phyloP scores from a whole-genome alignment of 1,140 invertebrate species.

The Zaprionus africanus region DNA sequence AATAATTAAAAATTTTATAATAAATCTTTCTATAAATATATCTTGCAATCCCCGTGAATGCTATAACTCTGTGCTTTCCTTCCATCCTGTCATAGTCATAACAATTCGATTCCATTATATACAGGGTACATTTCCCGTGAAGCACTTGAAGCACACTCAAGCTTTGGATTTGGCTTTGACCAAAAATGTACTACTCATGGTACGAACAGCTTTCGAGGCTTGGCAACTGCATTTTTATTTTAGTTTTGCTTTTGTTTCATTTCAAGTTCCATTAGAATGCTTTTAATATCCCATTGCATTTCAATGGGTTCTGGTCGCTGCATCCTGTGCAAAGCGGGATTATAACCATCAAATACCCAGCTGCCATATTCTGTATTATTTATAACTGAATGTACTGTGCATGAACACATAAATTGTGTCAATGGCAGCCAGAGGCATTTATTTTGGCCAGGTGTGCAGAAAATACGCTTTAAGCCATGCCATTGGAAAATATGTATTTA shows the following conservation, averaged over 20 bases:
- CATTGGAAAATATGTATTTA: not conserved
- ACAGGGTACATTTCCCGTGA: slow-evolving; percentile 6
- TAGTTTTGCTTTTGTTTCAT: slow-evolving; percentile 3
- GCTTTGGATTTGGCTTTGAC: slow-evolving; percentile 9
- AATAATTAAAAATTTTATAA: too few species aligned
- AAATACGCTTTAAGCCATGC: not conserved
- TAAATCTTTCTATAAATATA: too few species aligned
- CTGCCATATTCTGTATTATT: not conserved
- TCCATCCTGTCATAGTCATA: too few species aligned
- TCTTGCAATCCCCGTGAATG: too few species aligned
- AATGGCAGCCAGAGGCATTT: not conserved
- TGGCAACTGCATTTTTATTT: not conserved
- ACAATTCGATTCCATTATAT: not conserved
- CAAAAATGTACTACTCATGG: slow-evolving; percentile 11
- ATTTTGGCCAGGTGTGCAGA: not conserved
- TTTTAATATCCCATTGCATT: slow-evolving; percentile 8
- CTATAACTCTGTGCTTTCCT: too few species aligned
- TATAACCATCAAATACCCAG: not conserved
- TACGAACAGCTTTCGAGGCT: not conserved
- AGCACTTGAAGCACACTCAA: slow-evolving; percentile 12
- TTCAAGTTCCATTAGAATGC: slow-evolving; percentile 11
- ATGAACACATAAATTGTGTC: not conserved
- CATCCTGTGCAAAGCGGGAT: not conserved
- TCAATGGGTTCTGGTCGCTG: not conserved
- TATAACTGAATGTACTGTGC: not conserved